Evolutionary conservation across 2,797 vertebrate species (phyloP).

Genomic region (Buceros bicornis): DNA sequence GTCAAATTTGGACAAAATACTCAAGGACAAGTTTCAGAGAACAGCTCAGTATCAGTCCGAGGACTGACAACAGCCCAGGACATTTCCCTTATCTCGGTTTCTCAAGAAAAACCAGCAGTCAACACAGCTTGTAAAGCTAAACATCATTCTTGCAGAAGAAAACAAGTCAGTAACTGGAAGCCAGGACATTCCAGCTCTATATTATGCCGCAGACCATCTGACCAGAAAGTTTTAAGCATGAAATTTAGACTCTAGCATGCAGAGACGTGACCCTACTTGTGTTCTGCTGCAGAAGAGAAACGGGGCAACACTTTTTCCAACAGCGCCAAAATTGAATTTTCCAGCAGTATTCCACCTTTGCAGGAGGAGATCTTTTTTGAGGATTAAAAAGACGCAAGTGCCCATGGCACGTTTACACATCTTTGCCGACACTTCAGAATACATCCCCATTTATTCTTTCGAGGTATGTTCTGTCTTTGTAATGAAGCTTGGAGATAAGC

Average conservation of each 20-base stretch:
- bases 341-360: not conserved
- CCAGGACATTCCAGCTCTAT: conserved; percentile 39
- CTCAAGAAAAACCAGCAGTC: conserved; percentile 46
- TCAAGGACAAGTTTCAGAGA: not conserved
- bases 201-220: not conserved
- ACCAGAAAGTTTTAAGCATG: not conserved
- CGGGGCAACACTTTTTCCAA: not conserved
- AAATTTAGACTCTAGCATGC: not conserved
- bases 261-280: not conserved
- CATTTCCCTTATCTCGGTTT: conserved; percentile 48
- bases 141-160: conserved; percentile 11
- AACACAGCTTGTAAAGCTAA: conserved; percentile 33
- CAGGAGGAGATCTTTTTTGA: not conserved
- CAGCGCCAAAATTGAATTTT: not conserved
- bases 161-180: conserved; percentile 46
- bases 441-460: not conserved
- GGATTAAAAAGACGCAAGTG: not conserved
- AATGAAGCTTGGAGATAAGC: not conserved
- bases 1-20: not conserved
- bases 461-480: not conserved
- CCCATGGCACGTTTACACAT: not conserved
- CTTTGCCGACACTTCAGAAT: not conserved
- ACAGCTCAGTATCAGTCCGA: not conserved
- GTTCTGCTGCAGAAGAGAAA: not conserved
- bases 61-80: not conserved